Percentiles rank a stretch among this genome's conserved stretches.
Conservation (phyloP, 2,113 vertebrate species). For the Chiloscyllium plagiosum region DNA sequence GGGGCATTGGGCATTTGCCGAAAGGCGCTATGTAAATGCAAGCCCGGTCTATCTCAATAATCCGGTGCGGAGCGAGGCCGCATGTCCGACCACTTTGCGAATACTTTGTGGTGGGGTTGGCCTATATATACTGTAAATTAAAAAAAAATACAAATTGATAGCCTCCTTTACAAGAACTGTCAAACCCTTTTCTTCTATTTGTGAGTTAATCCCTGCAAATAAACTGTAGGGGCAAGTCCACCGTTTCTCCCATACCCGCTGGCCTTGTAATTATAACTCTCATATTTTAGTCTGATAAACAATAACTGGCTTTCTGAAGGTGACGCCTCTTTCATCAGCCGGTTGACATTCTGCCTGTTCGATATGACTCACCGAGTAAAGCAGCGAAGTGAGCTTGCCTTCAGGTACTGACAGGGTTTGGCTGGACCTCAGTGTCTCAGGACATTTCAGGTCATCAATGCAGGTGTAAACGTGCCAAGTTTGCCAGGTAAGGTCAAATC, state of each 20-base stretch:
- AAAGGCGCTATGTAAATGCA: not conserved
- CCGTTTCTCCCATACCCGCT: not conserved
- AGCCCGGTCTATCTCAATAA: too few species aligned
- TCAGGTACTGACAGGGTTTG: not conserved
- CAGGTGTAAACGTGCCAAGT: not conserved
- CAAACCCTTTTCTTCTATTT: not conserved
- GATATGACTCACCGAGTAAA: not conserved
- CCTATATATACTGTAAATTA: too few species aligned
- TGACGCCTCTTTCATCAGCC: not conserved
- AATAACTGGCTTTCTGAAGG: not conserved
- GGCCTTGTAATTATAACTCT: not conserved
- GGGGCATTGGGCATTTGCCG: too few species aligned
- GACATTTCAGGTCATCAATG: not conserved
- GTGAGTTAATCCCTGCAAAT: not conserved
- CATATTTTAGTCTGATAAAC: not conserved
- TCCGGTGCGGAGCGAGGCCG: not conserved
- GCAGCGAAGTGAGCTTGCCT: not conserved
- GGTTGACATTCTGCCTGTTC: not conserved
- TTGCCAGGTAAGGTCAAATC: not conserved
- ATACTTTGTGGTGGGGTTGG: too few species aligned
- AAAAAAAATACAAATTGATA: not conserved
- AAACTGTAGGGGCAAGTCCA: not conserved
- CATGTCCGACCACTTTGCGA: not conserved
- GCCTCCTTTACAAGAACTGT: not conserved
- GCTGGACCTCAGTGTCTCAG: not conserved